Conservation (phyloP, 2,888 invertebrate species). For the Agrenia bidenticulata region DNA sequence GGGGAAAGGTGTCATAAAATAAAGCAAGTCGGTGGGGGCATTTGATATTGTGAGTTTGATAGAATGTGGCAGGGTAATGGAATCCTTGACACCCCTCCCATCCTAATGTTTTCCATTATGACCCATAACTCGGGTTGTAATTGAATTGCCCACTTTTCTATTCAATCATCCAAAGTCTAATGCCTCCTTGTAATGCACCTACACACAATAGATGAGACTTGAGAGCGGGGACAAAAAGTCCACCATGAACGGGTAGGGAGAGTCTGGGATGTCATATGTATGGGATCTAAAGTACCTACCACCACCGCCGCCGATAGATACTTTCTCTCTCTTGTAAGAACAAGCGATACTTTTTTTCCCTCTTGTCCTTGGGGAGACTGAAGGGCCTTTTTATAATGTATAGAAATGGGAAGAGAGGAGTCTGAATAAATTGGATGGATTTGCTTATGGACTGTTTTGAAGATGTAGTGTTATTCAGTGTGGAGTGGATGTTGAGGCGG, state of each 20-base stretch:
- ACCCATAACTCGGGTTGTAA: constrained; percentile 31
- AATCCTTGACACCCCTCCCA: constrained; percentile 13
- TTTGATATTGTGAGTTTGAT: constrained; percentile 19
- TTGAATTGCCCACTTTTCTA: constrained; percentile 41
- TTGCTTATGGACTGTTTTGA: constrained; percentile 12
- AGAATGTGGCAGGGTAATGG: constrained; percentile 20
- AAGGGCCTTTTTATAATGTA: background rate
- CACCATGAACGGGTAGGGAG: too few species aligned
- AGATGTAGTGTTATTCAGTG: too few species aligned
- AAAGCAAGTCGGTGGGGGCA: too few species aligned
- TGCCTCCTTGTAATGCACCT: background rate
- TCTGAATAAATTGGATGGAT: constrained; percentile 21
- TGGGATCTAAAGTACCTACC: too few species aligned
- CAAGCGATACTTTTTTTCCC: too few species aligned
- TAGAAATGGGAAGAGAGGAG: background rate
- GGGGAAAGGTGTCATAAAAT: too few species aligned
- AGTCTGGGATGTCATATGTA: too few species aligned
- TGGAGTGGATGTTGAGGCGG: too few species aligned
- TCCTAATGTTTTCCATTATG: constrained; percentile 34
- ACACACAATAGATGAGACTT: too few species aligned
- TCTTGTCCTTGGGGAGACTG: background rate
- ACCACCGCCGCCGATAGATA: too few species aligned
- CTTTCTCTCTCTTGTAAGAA: too few species aligned
- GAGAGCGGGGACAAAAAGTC: too few species aligned
- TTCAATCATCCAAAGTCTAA: constrained; percentile 29